Evolutionary conservation across 2,113 vertebrate species (phyloP).

Genomic region (Butastur rufipennis): DNA sequence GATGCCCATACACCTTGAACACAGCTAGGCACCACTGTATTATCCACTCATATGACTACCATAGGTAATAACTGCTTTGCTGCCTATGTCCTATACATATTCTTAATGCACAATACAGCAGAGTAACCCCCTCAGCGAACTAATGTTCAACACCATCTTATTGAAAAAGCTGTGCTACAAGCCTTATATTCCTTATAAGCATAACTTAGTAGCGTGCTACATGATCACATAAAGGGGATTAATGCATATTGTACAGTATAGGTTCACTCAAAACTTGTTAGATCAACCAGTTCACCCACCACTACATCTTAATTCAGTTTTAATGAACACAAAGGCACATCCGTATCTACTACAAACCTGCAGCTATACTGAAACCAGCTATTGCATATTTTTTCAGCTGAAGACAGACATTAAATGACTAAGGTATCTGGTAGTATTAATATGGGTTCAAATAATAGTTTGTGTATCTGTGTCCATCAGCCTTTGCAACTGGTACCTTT

Average conservation of each 20-base stretch:
- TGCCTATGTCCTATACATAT: not conserved
- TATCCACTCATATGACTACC: not conserved
- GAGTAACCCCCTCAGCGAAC: not conserved
- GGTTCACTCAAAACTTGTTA: not conserved
- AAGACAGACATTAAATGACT: not conserved
- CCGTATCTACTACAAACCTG: not conserved
- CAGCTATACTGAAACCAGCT: not conserved
- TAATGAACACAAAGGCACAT: not conserved
- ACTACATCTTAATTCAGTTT: not conserved
- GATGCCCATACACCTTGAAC: not conserved
- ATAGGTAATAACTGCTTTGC: not conserved
- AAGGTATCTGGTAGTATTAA: not conserved
- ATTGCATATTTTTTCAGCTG: not conserved
- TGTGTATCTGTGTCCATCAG: not conserved
- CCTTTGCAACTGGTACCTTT: not conserved
- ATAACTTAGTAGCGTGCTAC: fast-evolving
- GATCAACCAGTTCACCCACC: not conserved
- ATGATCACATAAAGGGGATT: not conserved
- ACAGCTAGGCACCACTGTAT: not conserved
- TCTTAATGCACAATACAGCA: not conserved
- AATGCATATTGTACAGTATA: not conserved
- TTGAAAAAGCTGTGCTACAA: not conserved
- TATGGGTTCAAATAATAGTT: not conserved
- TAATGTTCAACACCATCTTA: not conserved
- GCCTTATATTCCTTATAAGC: not conserved